Evolutionary conservation across 1,140 invertebrate genomes (phyloP).

Genomic region (Drosophila seguyi): DNA sequence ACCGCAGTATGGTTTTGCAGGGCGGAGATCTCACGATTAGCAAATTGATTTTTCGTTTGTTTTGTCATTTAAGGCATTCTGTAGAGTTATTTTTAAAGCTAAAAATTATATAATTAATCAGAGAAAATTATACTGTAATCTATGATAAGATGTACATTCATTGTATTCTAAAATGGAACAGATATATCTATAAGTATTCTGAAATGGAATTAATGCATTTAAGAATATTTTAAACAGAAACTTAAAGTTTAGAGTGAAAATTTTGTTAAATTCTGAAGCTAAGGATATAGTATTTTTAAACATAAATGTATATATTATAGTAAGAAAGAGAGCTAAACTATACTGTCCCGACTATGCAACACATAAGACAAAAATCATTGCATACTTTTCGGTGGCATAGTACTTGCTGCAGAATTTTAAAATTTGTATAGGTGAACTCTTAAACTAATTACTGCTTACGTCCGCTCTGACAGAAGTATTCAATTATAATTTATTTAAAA

Average conservation of each 20-base stretch:
- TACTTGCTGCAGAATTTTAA: too few relatives aligned
- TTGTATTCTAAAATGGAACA: too few relatives aligned
- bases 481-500: too few relatives aligned
- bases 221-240: too few relatives aligned
- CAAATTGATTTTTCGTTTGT: constrained; percentile 33
- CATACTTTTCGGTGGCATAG: not conserved
- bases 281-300: not conserved
- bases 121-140: not conserved
- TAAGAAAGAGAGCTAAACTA: not conserved
- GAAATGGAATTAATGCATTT: not conserved
- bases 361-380: not conserved
- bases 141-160: not conserved
- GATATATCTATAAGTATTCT: not conserved
- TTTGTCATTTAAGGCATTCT: not conserved
- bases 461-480: too few relatives aligned
- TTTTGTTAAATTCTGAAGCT: not conserved
- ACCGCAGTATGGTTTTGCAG: constrained; percentile 5
- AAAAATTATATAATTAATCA: not conserved
- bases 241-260: not conserved
- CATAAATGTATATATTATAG: not conserved
- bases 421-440: too few relatives aligned
- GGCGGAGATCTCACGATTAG: constrained; percentile 19
- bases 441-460: too few relatives aligned
- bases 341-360: not conserved
- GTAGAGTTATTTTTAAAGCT: not conserved